These are phyloP conservation scores for Neopelma chrysocephalum DNA, from an alignment of 2,797 vertebrate genomes.

Conservation along the genomic window DNA sequence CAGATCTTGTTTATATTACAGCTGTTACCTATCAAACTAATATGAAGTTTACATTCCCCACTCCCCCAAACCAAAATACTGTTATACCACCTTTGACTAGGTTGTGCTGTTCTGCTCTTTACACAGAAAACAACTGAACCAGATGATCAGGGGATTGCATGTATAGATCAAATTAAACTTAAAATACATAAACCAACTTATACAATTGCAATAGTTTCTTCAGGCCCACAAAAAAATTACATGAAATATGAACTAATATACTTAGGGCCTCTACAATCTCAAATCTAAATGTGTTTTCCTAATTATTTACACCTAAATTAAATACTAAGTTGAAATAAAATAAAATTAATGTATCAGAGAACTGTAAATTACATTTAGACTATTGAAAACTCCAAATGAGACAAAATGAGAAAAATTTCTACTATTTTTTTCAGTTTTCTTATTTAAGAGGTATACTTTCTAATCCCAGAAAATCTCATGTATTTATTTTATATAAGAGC, in stretches of 20 bases:
- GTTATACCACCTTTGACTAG: background rate
- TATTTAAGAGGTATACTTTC: slow-evolving; percentile 27
- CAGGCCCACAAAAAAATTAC: background rate
- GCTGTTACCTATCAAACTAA: background rate
- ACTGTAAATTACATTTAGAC: background rate
- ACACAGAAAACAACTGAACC: background rate
- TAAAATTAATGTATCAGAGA: background rate
- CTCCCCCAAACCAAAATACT: background rate
- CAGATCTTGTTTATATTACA: background rate
- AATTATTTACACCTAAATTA: background rate
- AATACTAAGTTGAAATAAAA: slow-evolving; percentile 7
- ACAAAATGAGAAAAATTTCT: background rate
- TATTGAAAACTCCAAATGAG: background rate
- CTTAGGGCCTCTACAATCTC: background rate
- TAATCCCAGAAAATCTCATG: background rate
- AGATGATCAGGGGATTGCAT: background rate
- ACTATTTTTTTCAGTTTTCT: slow-evolving; percentile 4
- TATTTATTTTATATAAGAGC: background rate
- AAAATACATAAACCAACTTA: background rate
- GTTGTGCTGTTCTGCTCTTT: background rate
- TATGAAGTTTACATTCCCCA: background rate
- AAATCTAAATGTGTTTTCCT: background rate
- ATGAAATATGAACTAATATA: background rate
- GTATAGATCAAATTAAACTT: background rate
- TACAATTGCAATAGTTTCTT: background rate